Evolutionary conservation across 2,113 vertebrate genomes (phyloP).

Genomic region (Oreocharis arfaki): DNA sequence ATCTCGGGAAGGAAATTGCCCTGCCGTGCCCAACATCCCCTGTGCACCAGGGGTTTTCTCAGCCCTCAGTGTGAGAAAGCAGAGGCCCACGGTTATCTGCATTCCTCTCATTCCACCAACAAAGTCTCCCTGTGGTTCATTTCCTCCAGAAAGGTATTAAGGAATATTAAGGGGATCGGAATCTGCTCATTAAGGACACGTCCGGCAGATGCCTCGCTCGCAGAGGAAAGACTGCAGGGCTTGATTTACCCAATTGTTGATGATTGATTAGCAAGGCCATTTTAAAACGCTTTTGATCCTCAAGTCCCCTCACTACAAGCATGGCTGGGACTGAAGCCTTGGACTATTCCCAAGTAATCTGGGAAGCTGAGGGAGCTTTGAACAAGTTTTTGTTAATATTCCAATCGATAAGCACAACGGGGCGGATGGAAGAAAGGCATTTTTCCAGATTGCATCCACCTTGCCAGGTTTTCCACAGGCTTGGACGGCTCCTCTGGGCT

Average conservation of each 20-base stretch:
- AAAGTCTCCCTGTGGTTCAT: slow-evolving; percentile 29
- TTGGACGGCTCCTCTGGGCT: background rate
- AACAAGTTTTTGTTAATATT: slow-evolving; percentile 27
- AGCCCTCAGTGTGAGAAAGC: slow-evolving; percentile 4
- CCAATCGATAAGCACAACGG: background rate
- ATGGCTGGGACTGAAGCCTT: background rate
- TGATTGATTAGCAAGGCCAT: slow-evolving; percentile 48
- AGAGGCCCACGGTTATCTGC: slow-evolving; percentile 34
- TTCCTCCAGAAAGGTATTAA: slow-evolving; percentile 62
- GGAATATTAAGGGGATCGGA: slow-evolving; percentile 54
- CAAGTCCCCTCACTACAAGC: background rate
- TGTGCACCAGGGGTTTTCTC: background rate
- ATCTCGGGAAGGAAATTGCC: background rate
- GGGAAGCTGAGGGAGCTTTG: background rate
- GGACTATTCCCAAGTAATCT: slow-evolving; percentile 19
- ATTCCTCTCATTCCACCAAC: slow-evolving; percentile 61
- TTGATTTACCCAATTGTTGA: slow-evolving; percentile 39
- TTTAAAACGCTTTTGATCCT: slow-evolving; percentile 56
- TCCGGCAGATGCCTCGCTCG: background rate
- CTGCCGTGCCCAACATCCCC: background rate
- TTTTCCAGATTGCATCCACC: background rate
- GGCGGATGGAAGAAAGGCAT: background rate
- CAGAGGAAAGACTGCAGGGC: slow-evolving; percentile 44
- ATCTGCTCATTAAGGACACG: slow-evolving; percentile 53
- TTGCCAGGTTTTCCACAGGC: background rate